Percentiles rank a stretch among this genome's conserved stretches.
Conservation (phyloP, 37 sponge, comb jelly and placozoan species). For the Geodia barretti region DNA sequence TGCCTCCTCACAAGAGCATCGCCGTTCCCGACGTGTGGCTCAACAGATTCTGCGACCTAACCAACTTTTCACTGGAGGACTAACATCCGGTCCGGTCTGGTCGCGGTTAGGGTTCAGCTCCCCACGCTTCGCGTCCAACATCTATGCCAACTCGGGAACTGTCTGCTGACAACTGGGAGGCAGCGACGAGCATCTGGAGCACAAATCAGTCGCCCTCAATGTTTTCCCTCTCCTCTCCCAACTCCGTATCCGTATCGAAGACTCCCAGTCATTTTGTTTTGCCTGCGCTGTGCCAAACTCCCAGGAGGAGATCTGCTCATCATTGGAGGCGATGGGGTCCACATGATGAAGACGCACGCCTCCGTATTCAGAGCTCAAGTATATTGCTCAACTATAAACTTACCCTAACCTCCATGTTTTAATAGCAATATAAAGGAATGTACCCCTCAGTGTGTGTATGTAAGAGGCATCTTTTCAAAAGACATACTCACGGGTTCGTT, state of each 20-base stretch:
- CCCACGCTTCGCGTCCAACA: constrained; percentile 43
- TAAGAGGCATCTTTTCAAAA: not conserved
- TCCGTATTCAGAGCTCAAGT: constrained; percentile 22
- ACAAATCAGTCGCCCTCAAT: constrained; percentile 49
- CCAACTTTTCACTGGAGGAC: not conserved
- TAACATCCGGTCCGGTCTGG: constrained; percentile 27
- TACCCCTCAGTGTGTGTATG: not conserved
- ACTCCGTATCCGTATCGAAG: constrained; percentile 44
- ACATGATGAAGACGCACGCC: constrained; percentile 41
- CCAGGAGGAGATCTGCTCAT: constrained; percentile 29
- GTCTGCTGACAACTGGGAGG: constrained; percentile 46
- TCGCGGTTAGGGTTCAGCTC: constrained; percentile 10
- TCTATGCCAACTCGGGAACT: constrained; percentile 15
- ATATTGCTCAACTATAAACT: not conserved
- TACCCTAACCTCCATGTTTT: not conserved
- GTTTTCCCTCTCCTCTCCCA: constrained; percentile 41
- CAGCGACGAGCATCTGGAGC: constrained; percentile 52
- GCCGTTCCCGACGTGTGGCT: constrained; percentile 25
- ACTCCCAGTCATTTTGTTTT: constrained; percentile 40
- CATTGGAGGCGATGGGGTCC: constrained; percentile 55
- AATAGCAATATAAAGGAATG: not conserved
- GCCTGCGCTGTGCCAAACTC: constrained; percentile 31
- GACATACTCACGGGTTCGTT: not conserved
- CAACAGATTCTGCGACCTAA: not conserved
- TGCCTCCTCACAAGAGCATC: constrained; percentile 23